Base-by-base conservation (phyloP, 2,113 vertebrate genomes). In the Nerophis ophidion region DNA sequence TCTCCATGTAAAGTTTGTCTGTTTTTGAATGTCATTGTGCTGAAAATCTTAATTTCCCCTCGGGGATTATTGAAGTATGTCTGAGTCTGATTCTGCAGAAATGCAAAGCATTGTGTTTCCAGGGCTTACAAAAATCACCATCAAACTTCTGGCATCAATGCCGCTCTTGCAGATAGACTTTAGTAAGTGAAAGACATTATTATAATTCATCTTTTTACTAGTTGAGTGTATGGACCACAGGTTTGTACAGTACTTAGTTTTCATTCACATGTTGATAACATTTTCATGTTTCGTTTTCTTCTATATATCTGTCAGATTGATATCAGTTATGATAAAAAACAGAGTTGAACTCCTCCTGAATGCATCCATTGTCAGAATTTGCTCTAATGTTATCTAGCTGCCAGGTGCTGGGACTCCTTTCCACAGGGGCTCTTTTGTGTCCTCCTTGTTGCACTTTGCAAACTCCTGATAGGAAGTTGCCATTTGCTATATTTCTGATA, bases 331-430 rank as follows among this genome's bases (percentile, higher is more conserved):
- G 45, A 26, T 26, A 54, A 4, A 35, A 50, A 63, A 69, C 47
- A 65, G 69, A 70, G 70, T 70, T 36, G 15, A 11, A 7, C n/a
- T 48, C 54, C 42, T 57, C 48, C 69, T 84, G 72, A 83, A 82
- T 71, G 36, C 55, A 40, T 14, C 60, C 65, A 75, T 82, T 84
- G 86, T 87, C 72, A 15, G 53, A 70, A 42, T 17, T 45, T 16
- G 34, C 11, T 2, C 47, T 66, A 60, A 46, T 57, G 45, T 61
- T 77, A 77, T 79, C 65, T 71, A 1, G 14, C 49, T 65, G 68
- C 44, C 74, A 75, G 70, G 33, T 58, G 54, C 57, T 38, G 33
- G 50, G 71, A 34, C 67, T 61, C 12, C 14, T 14, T 49, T 57
- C n/a, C 42, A 63, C 61, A 66, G 57, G 55, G 46, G 50, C 40